phyloP scores from a whole-genome alignment of 35 echinoderm and acorn worm genomes.

The Lytechinus pictus region DNA sequence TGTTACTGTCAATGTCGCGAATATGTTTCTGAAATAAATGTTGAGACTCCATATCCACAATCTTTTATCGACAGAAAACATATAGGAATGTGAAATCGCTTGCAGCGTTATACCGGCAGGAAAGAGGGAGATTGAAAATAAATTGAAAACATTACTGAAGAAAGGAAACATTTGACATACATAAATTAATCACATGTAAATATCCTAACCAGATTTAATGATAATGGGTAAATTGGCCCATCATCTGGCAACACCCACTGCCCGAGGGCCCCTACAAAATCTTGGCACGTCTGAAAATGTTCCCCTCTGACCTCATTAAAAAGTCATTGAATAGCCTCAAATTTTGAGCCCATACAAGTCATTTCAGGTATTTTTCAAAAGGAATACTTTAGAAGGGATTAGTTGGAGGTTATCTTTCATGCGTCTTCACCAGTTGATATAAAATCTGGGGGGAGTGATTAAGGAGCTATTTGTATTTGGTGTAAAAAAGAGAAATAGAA shows the following conservation, averaged over 20 bases:
- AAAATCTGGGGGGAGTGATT: neutral
- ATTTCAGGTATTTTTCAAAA: neutral
- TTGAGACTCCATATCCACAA: no score
- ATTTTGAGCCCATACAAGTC: neutral
- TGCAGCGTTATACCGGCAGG: no score
- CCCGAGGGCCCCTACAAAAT: no score
- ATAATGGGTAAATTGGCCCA: neutral
- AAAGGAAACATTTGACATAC: no score
- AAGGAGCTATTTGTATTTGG: neutral
- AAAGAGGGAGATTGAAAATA: no score
- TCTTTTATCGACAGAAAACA: no score
- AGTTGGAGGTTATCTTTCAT: neutral
- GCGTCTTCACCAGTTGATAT: neutral
- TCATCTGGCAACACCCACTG: neutral
- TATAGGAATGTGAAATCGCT: no score
- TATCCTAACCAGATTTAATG: neutral
- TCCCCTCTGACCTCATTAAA: neutral
- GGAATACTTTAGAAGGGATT: neutral
- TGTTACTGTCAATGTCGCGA: no score
- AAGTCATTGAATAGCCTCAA: neutral
- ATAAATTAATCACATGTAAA: neutral
- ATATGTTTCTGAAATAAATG: no score
- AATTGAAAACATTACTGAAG: no score
- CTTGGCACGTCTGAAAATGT: no score
- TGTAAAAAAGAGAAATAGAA: neutral